Base-by-base conservation (phyloP, 2,888 invertebrate genomes). In the Encarsia formosa region DNA sequence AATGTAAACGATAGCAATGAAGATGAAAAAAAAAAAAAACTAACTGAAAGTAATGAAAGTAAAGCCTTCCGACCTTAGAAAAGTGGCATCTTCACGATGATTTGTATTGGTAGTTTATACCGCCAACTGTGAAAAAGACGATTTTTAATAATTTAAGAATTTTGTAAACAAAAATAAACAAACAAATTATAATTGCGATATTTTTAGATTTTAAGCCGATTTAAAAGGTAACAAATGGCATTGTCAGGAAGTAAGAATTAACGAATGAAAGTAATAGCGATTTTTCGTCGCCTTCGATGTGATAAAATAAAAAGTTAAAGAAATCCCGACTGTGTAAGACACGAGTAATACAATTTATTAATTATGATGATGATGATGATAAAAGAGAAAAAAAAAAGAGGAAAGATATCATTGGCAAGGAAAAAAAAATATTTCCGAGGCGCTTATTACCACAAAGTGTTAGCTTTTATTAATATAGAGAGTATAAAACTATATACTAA, bases 301-400 rank as follows among this genome's bases (percentile, higher is more conserved):
- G 53, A 56, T 56, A 56, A 56, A 56, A 42, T 56, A 47, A 53
- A 56, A 52, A 52, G 48, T 51, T 29, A 40, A 15, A 24, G 24
- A 24, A 40, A 24, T 15, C 16, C 13, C 35, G 35, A 35, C 8
- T 13, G 13, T 9, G 8, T 13, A 24, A 40, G 51, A n/a, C n/a
- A n/a, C n/a, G n/a, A n/a, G n/a, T n/a, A n/a, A n/a, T n/a, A n/a
- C n/a, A n/a, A n/a, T n/a, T n/a, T n/a, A n/a, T n/a, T n/a, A n/a
- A n/a, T n/a, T n/a, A n/a, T n/a, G 23, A 43, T 35, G 38, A 46
- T 5, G 35, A 44, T n/a, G 22, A 39, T 4, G 41, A 19, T 22
- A 16, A 26, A 20, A 56, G 37, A 20, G 39, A 29, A 18, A n/a
- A 41, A 35, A 20, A 29, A 47, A 38, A 20, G 39, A 29, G 19